Base-by-base conservation (phyloP, 1,140 invertebrate species). In the Caerostris extrusa region DNA sequence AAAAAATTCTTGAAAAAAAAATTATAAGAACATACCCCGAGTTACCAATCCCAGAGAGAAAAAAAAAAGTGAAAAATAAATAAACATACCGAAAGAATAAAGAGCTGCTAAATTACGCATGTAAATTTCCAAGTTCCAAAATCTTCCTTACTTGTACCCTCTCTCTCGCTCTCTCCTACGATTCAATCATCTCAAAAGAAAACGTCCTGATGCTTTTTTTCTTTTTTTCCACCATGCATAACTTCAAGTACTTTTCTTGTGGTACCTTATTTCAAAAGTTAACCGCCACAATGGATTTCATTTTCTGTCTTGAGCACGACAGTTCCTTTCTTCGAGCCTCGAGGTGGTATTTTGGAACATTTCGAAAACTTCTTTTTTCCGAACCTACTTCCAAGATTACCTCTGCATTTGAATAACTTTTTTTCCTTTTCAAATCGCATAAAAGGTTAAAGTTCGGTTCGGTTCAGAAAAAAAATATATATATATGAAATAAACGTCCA, bases 221-320 rank as follows among this genome's bases (percentile, higher is more conserved):
- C 2, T 19, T 5, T 17, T 17, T 17, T 64, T 64, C 10, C 10
- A 17, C 12, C 34, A 2, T 34, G 34, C 2, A 34, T 64, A 17
- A 5, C 14, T 8, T 17, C 12, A 50, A 77, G 71, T 77, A 50
- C 71, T 77, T 53, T 34, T 10, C 53, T 8, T 3, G n/a, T 12
- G 34, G 71, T 77, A 77, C 71, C 71, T 77, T 10, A 77, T 77
- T 77, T 77, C 71, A 77, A 77, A 77, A 77, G 34, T 10, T 77
- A 77, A 77, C 71, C 71, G 71, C 53, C 71, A 77, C 71, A 77
- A 77, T 53, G 71, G 71, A 77, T 77, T 77, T 77, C 71, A 77
- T 77, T 77, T 77, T 77, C 71, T 12, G 71, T 77, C 71, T 77
- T 50, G 71, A 12, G 61, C 14, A 67, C 61, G 61, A 67, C 61